Base-by-base conservation (phyloP, 2,113 vertebrate species). In the Ancistrus triradiatus region DNA sequence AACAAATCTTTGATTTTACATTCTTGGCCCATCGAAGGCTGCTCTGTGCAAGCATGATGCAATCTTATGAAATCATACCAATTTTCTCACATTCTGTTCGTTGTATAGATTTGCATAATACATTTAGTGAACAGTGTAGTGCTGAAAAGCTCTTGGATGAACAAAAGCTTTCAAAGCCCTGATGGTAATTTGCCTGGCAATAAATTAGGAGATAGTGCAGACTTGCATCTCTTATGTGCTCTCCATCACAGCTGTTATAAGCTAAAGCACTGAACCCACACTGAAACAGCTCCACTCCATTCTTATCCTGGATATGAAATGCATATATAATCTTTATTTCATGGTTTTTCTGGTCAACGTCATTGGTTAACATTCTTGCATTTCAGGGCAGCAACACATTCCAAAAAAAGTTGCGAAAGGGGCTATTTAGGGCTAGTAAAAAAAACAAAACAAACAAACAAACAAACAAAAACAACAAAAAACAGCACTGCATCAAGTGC, bases 221-320 rank as follows among this genome's bases (percentile, higher is more conserved):
- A 59, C 66, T 55, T 69, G 62, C 62, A 66, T 69, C 42, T 73
- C 40, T 70, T 58, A 63, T 62, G 57, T 69, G 38, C 35, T 17
- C 52, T 69, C 59, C 46, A 70, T 69, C 63, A 67, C 17, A 24
- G 50, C 59, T 31, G 42, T 70, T 63, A 56, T 48, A 42, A 73
- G 53, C 42, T 47, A 27, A 19, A 38, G n/a, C 44, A 25, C 66
- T 52, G 35, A 24, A 56, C 25, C 51, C 17, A 10, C 13, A 43
- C 66, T 71, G 40, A 22, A 24, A 66, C 28, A 61, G 6, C 10
- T 35, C 8, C 35, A 33, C 37, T 47, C 5, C 42, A 17, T 13
- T 11, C n/a, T 19, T 7, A 9, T n/a, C n/a, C n/a, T n/a, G n/a
- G n/a, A n/a, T n/a, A n/a, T n/a, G n/a, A n/a, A n/a, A n/a, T n/a